Conservation (phyloP, 2,888 invertebrate genomes). For the Drosophila nigricruria region DNA sequence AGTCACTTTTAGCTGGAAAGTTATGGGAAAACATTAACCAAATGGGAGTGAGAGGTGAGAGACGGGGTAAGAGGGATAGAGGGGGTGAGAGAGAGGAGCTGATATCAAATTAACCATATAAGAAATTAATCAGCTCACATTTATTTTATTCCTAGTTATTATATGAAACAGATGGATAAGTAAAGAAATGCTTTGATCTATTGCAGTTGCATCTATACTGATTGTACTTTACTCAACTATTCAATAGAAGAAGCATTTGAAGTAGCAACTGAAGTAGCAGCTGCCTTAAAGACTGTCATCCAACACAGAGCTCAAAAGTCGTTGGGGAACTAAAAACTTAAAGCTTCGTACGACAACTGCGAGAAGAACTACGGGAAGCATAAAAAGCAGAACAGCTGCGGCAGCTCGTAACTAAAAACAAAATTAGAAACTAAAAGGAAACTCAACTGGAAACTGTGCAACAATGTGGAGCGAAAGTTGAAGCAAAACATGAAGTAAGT, state of each 20-base stretch:
- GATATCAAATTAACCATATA: no score
- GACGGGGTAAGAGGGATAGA: not conserved
- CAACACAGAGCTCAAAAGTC: constrained; percentile 9
- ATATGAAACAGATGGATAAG: no score
- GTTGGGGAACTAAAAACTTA: constrained; percentile 16
- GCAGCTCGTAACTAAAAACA: constrained; percentile 17
- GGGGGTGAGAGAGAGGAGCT: not conserved
- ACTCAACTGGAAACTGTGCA: constrained; percentile 37
- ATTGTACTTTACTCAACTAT: not conserved
- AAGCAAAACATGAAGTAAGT: constrained; percentile 1
- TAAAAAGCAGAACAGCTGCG: constrained; percentile 27
- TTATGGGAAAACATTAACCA: not conserved
- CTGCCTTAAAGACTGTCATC: constrained; percentile 1
- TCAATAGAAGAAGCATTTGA: not conserved
- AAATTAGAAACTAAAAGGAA: constrained; percentile 36
- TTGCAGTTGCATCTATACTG: not conserved
- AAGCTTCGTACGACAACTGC: not conserved
- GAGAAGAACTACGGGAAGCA: constrained; percentile 13
- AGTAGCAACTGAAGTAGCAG: not conserved
- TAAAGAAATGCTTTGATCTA: not conserved
- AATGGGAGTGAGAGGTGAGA: not conserved
- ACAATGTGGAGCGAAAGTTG: constrained; percentile 34
- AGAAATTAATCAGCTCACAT: no score
- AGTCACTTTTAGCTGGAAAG: not conserved
- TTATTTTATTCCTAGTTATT: no score